Evolutionary conservation across 1,140 invertebrate species (phyloP).

Genomic region (Protaetia brevitarsis): DNA sequence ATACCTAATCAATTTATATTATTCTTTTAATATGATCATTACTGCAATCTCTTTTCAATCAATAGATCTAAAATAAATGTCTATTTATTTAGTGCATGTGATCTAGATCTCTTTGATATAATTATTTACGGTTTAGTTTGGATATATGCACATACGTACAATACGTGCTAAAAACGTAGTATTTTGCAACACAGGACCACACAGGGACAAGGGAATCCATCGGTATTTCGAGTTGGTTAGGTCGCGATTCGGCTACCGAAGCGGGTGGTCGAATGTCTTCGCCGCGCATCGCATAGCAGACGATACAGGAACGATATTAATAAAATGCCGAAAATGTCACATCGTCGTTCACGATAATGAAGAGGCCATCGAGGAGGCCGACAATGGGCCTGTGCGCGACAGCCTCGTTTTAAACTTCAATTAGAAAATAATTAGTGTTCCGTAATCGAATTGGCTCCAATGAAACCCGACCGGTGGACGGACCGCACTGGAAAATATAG

Average conservation of each 20-base stretch:
- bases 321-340: slow-evolving; percentile 18
- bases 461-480: not conserved
- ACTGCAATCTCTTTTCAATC: no score
- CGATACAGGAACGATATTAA: not conserved
- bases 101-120: no score
- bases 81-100: no score
- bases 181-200: not conserved
- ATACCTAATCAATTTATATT: no score
- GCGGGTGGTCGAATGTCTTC: not conserved
- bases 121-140: no score
- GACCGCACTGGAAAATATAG: not conserved
- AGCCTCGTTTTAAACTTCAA: slow-evolving; percentile 16
- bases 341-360: slow-evolving; percentile 15
- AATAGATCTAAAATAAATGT: no score
- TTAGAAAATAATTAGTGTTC: slow-evolving; percentile 13
- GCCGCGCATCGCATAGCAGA: not conserved
- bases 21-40: no score
- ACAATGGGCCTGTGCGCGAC: slow-evolving; percentile 7
- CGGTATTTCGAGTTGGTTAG: slow-evolving; percentile 10
- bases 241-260: slow-evolving; percentile 10
- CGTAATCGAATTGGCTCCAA: slow-evolving; percentile 9
- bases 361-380: not conserved
- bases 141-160: no score
- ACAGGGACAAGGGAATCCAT: not conserved
- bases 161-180: no score